A percentile compares a stretch with the other conserved stretches of the same genome.
Evolutionary conservation across 1,140 invertebrate genomes (phyloP).

Genomic region (Stenopsyche tienmushanensis): DNA sequence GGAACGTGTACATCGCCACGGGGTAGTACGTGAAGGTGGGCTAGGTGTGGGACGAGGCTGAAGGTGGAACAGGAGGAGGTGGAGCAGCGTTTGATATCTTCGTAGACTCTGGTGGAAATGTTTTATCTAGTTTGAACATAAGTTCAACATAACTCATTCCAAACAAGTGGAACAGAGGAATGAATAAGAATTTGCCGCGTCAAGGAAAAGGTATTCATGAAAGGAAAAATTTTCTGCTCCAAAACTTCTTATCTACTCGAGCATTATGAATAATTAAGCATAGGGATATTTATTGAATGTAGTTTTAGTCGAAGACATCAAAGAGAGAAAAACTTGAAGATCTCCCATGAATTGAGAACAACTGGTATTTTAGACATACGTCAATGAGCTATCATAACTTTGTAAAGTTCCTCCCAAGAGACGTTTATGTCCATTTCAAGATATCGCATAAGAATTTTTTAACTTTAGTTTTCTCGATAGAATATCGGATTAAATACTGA

Average conservation of each 20-base stretch:
- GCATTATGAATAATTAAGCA: neutral
- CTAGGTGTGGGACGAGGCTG: neutral
- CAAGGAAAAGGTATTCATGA: neutral
- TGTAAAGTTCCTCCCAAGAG: no score
- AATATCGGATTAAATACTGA: no score
- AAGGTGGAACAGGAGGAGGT: neutral
- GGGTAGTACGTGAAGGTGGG: neutral
- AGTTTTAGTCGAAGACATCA: no score
- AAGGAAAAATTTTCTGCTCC: neutral
- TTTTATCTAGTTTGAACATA: conserved; percentile 28
- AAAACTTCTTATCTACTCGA: neutral
- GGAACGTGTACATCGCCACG: neutral
- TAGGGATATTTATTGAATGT: no score
- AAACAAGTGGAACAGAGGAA: conserved; percentile 14
- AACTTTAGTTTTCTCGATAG: no score
- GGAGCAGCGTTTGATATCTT: conserved; percentile 19
- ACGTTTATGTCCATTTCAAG: no score
- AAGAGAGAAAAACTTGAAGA: no score
- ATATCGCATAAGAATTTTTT: no score
- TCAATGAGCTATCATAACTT: no score
- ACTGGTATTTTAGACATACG: no score
- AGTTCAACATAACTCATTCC: conserved; percentile 21
- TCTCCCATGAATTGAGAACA: no score
- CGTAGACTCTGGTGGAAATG: conserved; percentile 13
- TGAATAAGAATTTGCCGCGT: conserved; percentile 12